A percentile compares a stretch with the other conserved stretches of the same genome.
phyloP scores from a whole-genome alignment of 2,113 vertebrate genomes.

The Sterrhoptilus dennistouni region DNA sequence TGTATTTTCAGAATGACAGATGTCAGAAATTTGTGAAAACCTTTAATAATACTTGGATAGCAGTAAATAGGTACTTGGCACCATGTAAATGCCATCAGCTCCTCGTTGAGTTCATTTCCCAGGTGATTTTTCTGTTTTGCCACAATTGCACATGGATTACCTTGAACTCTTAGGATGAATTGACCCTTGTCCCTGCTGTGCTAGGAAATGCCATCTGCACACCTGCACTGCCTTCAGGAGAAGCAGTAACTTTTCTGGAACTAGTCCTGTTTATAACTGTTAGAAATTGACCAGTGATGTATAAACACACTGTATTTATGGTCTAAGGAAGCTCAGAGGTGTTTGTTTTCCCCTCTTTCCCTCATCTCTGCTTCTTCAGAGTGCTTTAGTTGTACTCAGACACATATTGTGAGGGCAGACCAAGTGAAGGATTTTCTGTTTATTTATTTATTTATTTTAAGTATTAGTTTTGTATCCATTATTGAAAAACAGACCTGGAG shows the following conservation, averaged over 20 bases:
- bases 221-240: not conserved
- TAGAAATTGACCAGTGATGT: not conserved
- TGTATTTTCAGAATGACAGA: not conserved
- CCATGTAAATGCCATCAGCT: not conserved
- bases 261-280: not conserved
- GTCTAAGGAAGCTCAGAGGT: not conserved
- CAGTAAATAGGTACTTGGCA: not conserved
- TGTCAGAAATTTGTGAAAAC: not conserved
- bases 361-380: not conserved
- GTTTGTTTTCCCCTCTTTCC: not conserved
- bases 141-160: not conserved
- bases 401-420: not conserved
- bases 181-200: not conserved
- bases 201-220: not conserved
- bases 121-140: not conserved
- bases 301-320: not conserved
- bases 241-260: not conserved
- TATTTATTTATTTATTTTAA: not conserved
- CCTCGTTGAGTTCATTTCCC: fast-evolving
- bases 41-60: not conserved
- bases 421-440: not conserved
- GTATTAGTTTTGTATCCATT: not conserved
- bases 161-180: not conserved
- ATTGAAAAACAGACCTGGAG: not conserved
- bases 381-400: not conserved